Percentiles rank a stretch among this genome's conserved stretches.
These are phyloP conservation scores for Toxonevra muliebris DNA, from an alignment of 2,888 invertebrate genomes.

Conservation along the genomic window DNA sequence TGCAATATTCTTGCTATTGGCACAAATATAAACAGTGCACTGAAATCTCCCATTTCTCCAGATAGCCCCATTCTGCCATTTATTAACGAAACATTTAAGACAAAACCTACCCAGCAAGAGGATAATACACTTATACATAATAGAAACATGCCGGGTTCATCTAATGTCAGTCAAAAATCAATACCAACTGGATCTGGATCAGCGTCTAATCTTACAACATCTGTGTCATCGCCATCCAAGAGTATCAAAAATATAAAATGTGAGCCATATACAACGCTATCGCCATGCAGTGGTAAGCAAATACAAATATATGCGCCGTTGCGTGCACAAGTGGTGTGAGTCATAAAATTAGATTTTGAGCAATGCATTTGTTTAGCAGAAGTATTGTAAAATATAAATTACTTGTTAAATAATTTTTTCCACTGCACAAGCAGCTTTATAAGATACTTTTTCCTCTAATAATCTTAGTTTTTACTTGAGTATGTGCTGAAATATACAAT, in stretches of 20 bases:
- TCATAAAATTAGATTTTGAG: too few relatives aligned
- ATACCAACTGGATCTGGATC: background rate
- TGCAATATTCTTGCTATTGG: background rate
- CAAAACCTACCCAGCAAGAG: background rate
- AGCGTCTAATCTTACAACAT: background rate
- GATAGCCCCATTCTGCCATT: background rate
- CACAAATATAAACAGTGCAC: background rate
- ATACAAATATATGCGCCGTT: background rate
- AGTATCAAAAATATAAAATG: constrained; percentile 32
- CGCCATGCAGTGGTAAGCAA: constrained; percentile 27
- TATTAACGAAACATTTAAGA: constrained; percentile 6
- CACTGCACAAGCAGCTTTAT: too few relatives aligned
- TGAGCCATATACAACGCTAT: constrained; percentile 27
- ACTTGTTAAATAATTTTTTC: too few relatives aligned
- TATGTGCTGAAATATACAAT: too few relatives aligned
- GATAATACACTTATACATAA: background rate
- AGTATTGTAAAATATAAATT: too few relatives aligned
- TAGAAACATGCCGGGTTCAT: constrained; percentile 10
- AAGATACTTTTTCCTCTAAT: too few relatives aligned
- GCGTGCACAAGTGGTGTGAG: too few relatives aligned
- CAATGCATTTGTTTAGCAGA: too few relatives aligned
- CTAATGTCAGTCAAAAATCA: constrained; percentile 7
- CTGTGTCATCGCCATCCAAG: constrained; percentile 14
- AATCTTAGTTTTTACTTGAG: too few relatives aligned
- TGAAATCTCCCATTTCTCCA: constrained; percentile 4